phyloP scores from a whole-genome alignment of 2,797 vertebrate genomes.

The Telmatherina bonti region DNA sequence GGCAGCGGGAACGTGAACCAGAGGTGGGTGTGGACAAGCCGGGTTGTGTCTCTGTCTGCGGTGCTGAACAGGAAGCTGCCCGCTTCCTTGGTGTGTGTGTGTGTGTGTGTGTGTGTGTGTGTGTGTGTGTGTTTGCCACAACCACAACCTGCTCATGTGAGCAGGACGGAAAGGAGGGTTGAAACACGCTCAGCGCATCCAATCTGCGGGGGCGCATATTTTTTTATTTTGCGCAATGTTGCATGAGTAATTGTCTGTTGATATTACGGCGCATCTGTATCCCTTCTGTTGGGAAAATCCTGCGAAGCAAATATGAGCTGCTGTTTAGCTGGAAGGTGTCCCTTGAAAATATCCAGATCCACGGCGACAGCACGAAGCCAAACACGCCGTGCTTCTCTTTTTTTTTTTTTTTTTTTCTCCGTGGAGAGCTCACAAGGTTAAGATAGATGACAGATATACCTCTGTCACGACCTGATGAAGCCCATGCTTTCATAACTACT shows the following conservation, averaged over 20 bases:
- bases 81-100: background rate
- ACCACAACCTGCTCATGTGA: conserved; percentile 22
- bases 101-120: background rate
- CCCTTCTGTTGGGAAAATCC: conserved; percentile 59
- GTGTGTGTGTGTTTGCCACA: too few species aligned
- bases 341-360: conserved; percentile 75
- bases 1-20: conserved; percentile 47
- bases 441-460: conserved; percentile 65
- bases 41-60: conserved; percentile 67
- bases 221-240: conserved; percentile 64
- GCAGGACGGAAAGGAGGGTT: conserved; percentile 16
- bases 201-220: conserved; percentile 60
- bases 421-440: conserved; percentile 41
- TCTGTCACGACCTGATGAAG: conserved; percentile 65
- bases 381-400: conserved; percentile 28
- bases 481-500: conserved; percentile 54
- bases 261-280: conserved; percentile 77
- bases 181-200: conserved; percentile 17
- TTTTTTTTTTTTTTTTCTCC: background rate
- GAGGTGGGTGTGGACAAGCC: conserved; percentile 66
- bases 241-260: conserved; percentile 76
- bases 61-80: conserved; percentile 68
- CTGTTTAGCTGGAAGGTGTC: conserved; percentile 34
- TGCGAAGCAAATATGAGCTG: conserved; percentile 41
- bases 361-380: conserved; percentile 56